phyloP scores from a whole-genome alignment of 2,797 vertebrate genomes.

The Lepidocolaptes lacrymiger region DNA sequence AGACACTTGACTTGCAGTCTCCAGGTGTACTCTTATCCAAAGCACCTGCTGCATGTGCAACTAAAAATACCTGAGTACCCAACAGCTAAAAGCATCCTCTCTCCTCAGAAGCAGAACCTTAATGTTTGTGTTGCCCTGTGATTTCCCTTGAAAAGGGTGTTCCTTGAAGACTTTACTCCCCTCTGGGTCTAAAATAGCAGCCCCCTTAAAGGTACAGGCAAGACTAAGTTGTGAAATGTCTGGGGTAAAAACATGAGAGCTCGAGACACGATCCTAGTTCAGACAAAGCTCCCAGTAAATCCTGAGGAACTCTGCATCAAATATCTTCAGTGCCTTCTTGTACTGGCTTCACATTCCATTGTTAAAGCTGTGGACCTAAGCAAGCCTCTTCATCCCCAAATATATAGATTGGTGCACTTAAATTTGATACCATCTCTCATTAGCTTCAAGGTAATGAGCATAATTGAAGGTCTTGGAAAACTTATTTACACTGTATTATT shows the following conservation, averaged over 20 bases:
- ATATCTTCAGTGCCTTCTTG: neutral
- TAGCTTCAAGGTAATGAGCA: slow-evolving; percentile 27
- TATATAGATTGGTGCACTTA: neutral
- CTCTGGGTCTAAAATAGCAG: neutral
- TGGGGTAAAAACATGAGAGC: neutral
- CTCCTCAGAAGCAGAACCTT: neutral
- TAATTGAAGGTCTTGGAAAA: slow-evolving; percentile 40
- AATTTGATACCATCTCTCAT: slow-evolving; percentile 33
- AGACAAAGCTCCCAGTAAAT: neutral
- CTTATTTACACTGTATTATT: slow-evolving; percentile 44
- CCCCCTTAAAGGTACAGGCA: neutral
- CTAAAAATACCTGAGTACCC: neutral
- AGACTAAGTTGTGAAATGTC: neutral
- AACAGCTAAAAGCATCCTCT: neutral
- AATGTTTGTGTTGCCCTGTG: neutral
- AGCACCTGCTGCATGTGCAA: neutral
- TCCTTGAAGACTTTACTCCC: neutral
- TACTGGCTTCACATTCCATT: neutral
- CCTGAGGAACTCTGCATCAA: neutral
- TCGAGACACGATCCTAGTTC: neutral
- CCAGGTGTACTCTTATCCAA: neutral
- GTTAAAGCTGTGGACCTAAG: neutral
- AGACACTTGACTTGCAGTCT: neutral
- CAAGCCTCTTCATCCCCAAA: neutral
- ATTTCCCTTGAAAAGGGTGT: neutral